phyloP scores from a whole-genome alignment of 2,797 vertebrate genomes.

The Neosilurus mollespiculum region DNA sequence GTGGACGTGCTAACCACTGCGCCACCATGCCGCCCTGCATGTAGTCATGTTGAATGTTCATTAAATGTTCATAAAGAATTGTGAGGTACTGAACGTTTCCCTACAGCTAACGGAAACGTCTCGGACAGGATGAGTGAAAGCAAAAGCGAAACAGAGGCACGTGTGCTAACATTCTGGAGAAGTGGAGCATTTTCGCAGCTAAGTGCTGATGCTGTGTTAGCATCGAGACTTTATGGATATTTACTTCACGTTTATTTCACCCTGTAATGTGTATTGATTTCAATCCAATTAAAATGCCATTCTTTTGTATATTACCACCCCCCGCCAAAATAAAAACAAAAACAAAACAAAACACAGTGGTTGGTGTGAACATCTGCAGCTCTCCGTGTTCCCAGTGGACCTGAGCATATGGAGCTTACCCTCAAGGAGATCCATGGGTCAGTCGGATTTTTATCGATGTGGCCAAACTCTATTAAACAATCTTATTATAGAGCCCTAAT shows the following conservation, averaged over 20 bases:
- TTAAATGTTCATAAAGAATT: background rate
- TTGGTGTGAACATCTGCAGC: conserved; percentile 25
- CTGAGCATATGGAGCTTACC: conserved; percentile 24
- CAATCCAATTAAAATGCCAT: conserved; percentile 19
- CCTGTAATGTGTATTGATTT: conserved; percentile 4
- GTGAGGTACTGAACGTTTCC: background rate
- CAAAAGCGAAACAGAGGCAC: background rate
- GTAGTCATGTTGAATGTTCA: background rate
- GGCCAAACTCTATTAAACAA: conserved; percentile 37
- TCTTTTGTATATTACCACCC: background rate
- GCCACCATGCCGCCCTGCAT: background rate
- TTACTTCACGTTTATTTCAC: conserved; percentile 4
- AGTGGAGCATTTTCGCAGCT: background rate
- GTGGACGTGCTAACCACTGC: too few species aligned
- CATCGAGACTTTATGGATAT: background rate
- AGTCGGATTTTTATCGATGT: conserved; percentile 41
- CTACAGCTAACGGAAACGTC: background rate
- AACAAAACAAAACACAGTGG: too few species aligned
- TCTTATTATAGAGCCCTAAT: conserved; percentile 43
- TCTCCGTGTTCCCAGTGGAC: conserved; percentile 18
- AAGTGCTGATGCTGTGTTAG: background rate
- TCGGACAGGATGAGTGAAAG: background rate
- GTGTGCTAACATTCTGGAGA: background rate
- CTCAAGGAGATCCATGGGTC: conserved; percentile 33
- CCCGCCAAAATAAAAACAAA: background rate